Evolutionary conservation across 1,140 invertebrate species (phyloP).

Genomic region (Sminthurides bifidus): DNA sequence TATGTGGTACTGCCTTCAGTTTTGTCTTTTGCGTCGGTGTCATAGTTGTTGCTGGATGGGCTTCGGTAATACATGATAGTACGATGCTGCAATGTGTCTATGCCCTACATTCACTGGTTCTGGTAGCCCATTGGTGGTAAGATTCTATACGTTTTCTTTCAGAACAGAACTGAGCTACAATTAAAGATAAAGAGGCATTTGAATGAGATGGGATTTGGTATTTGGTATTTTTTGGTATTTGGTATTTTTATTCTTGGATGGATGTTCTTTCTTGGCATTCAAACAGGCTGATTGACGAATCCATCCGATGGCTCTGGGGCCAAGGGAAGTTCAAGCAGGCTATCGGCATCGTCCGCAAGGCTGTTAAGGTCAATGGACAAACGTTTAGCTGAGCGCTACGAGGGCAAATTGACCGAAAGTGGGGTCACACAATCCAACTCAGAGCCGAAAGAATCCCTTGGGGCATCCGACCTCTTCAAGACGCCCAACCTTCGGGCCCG

Average conservation of each 20-base stretch:
- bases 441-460: background rate
- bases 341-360: conserved; percentile 57
- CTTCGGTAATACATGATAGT: conserved; percentile 61
- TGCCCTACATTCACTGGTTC: conserved; percentile 58
- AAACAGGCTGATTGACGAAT: conserved; percentile 62
- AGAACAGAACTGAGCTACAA: conserved; percentile 45
- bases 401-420: conserved; percentile 8
- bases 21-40: conserved; percentile 27
- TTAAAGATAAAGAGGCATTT: background rate
- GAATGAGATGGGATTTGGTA: conserved; percentile 44
- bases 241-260: conserved; percentile 43
- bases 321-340: conserved; percentile 58
- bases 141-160: conserved; percentile 54
- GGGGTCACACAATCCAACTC: background rate
- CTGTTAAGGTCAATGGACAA: conserved; percentile 53
- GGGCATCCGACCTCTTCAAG: conserved; percentile 54
- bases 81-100: conserved; percentile 63
- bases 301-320: conserved; percentile 70
- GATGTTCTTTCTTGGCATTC: background rate
- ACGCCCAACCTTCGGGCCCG: conserved; percentile 65
- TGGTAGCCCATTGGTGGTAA: conserved; percentile 63
- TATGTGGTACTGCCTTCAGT: conserved; percentile 30
- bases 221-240: conserved; percentile 57
- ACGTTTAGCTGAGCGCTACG: no score
- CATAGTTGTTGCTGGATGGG: conserved; percentile 46